Evolutionary conservation across 2,888 invertebrate species (phyloP), one percentile per base, ranked within the genome.

Genomic region (Pseudeuparius sepicola): DNA sequence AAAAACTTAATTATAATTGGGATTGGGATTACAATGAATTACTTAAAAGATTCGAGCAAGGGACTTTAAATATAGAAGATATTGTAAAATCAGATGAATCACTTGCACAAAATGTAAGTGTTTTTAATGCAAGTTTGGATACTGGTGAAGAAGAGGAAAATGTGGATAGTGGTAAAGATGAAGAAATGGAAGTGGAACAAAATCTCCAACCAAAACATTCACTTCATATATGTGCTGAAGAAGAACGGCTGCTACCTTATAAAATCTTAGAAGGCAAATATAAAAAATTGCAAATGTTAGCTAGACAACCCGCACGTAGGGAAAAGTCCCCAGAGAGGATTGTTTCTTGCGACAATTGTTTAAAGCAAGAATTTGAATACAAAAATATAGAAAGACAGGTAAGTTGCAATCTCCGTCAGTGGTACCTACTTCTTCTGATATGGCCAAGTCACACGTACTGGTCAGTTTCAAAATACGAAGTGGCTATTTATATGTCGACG

Each of bases 31-130:
- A 59, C 41, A 49, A 52, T 14, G 45, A 45, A 7, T 41, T 59
- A 3, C 43, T 60, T 15, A 47, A 53, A 24, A 58, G 57, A 46
- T 47, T 59, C 24, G 53, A 53, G 27, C 43, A 52, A 32, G 54
- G 53, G 6, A 44, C 49, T 14, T 47, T 61, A 24, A 48, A 53
- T 36, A 48, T 57, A 23, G 45, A 56, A 16, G 54, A 57, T 40
- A 43, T 55, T 24, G 40, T 33, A 37, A 13, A n/a, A n/a, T n/a
- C n/a, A n/a, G n/a, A n/a, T n/a, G n/a, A n/a, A n/a, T n/a, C n/a
- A n/a, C n/a, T n/a, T n/a, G n/a, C n/a, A n/a, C 2, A 26, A 33
- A 20, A 1, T 3, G 6, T 9, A 30, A 30, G 4, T 17, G 28
- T 36, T 13, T 27, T 32, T 18, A 30, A 30, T 18, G 31, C 24